Conservation (phyloP, 2,797 vertebrate species). For the Rachycentron canadum region DNA sequence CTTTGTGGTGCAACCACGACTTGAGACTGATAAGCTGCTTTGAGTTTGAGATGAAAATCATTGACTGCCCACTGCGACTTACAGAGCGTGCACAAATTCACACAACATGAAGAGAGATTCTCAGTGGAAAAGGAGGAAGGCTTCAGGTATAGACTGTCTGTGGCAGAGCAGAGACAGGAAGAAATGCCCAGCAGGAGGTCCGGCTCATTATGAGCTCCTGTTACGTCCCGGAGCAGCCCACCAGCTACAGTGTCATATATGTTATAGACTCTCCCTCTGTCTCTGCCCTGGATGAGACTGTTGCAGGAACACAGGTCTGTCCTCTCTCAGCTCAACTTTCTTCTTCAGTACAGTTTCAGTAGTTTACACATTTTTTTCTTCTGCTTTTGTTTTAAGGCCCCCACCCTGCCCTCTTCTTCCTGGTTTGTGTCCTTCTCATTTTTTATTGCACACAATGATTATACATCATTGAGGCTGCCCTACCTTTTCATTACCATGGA, state of each 20-base stretch:
- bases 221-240: conserved; percentile 77
- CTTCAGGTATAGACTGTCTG: conserved; percentile 63
- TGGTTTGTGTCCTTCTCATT: conserved; percentile 46
- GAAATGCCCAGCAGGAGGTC: conserved; percentile 76
- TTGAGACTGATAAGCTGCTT: not conserved
- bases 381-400: not conserved
- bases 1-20: not conserved
- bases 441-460: conserved; percentile 71
- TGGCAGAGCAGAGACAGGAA: conserved; percentile 74
- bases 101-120: not conserved
- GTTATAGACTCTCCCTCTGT: conserved; percentile 29
- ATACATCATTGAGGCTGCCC: conserved; percentile 69
- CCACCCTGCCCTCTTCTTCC: conserved; percentile 7
- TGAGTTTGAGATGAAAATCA: not conserved
- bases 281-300: conserved; percentile 13
- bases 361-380: too few species aligned
- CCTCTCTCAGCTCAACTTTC: not conserved
- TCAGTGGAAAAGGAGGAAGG: conserved; percentile 18
- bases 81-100: not conserved
- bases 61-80: not conserved
- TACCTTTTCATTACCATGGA: conserved; percentile 78
- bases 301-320: not conserved
- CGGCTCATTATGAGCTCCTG: conserved; percentile 82
- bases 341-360: not conserved
- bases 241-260: conserved; percentile 60